Conservation (phyloP, 2,888 invertebrate genomes). For the Ochropleura leucogaster region DNA sequence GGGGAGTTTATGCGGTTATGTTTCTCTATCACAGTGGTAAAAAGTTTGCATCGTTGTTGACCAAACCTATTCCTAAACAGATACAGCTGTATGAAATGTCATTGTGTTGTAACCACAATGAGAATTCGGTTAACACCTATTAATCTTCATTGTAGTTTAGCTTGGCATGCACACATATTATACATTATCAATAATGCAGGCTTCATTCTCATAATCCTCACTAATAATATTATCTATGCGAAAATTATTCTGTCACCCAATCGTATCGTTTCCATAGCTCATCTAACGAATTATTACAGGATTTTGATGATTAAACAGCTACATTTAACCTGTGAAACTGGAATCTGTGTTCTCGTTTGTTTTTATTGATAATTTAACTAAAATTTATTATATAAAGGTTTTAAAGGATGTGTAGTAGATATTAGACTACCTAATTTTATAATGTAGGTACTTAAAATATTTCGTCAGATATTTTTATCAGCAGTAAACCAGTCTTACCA, state of each 20-base stretch:
- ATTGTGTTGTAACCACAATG: background rate
- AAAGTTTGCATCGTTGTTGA: background rate
- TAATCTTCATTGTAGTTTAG: constrained; percentile 13
- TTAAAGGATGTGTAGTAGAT: background rate
- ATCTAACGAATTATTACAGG: background rate
- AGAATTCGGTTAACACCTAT: constrained; percentile 8
- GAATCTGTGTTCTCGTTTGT: background rate
- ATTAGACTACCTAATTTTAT: constrained; percentile 2
- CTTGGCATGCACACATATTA: constrained; percentile 8
- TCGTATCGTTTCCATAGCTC: constrained; percentile 16
- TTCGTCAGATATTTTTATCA: background rate
- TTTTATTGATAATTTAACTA: background rate
- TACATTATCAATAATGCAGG: constrained; percentile 24
- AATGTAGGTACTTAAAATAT: background rate
- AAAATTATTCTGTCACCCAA: constrained; percentile 9
- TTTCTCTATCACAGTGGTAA: background rate
- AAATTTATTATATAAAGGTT: background rate
- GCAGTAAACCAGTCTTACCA: background rate
- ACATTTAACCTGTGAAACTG: background rate
- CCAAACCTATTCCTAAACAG: background rate
- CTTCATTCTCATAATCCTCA: constrained; percentile 43
- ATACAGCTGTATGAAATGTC: background rate
- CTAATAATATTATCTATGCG: constrained; percentile 1
- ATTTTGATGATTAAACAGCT: constrained; percentile 1
- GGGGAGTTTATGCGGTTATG: background rate